A percentile compares a stretch with the other conserved stretches of the same genome.
Evolutionary conservation across 2,113 vertebrate genomes (phyloP).

Genomic region (Rissa tridactyla): DNA sequence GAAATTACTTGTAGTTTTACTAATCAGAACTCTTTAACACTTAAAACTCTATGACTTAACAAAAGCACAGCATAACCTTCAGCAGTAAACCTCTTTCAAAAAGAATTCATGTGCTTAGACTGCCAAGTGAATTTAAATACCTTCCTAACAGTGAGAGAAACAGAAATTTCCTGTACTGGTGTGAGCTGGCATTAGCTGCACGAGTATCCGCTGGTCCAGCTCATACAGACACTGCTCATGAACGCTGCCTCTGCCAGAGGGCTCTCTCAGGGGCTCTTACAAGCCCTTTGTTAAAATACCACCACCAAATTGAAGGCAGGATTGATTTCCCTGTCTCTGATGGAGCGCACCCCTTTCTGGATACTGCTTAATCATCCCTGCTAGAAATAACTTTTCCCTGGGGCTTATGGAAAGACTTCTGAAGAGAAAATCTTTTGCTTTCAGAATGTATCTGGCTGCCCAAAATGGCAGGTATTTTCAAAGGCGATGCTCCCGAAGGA

Average conservation of each 20-base stretch:
- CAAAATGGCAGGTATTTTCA: background rate
- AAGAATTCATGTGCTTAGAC: conserved; percentile 43
- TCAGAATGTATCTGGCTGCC: background rate
- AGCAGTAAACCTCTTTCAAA: conserved; percentile 42
- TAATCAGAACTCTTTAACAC: conserved; percentile 26
- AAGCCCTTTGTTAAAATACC: background rate
- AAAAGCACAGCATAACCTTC: conserved; percentile 52
- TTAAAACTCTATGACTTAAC: conserved; percentile 27
- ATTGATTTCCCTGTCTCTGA: background rate
- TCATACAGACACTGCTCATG: background rate
- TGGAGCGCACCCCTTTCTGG: background rate
- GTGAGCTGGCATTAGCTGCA: background rate
- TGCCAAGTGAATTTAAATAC: conserved; percentile 53
- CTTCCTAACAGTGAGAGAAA: background rate
- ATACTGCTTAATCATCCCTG: conserved; percentile 20
- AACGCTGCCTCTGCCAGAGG: background rate
- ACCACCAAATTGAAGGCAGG: background rate
- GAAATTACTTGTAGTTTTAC: conserved; percentile 33
- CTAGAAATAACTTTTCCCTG: conserved; percentile 1
- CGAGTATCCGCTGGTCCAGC: background rate
- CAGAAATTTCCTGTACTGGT: background rate
- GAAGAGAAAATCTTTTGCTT: background rate
- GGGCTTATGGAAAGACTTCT: background rate
- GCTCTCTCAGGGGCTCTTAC: background rate
- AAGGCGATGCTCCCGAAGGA: background rate